These are phyloP conservation scores for Siphamia tubifer DNA, from an alignment of 2,113 vertebrate species.

Conservation along the genomic window DNA sequence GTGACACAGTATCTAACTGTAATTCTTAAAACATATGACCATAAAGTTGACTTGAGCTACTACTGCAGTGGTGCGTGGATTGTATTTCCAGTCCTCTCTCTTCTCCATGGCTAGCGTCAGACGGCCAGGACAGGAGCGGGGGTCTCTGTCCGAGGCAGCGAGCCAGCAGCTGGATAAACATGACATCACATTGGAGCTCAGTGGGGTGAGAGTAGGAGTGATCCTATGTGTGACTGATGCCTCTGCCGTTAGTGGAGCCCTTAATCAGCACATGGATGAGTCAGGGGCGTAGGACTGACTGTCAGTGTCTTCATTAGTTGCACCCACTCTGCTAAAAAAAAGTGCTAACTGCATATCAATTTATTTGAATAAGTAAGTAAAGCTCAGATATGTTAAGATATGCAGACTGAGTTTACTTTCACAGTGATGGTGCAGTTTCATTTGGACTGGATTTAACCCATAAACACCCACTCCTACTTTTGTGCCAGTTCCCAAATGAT, in stretches of 20 bases:
- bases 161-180: constrained; percentile 59
- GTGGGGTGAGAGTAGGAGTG: constrained; percentile 43
- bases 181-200: background rate
- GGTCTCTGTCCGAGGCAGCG: background rate
- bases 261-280: constrained; percentile 57
- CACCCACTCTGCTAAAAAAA: constrained; percentile 21
- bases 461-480: no score
- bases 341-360: background rate
- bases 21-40: constrained; percentile 29
- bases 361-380: constrained; percentile 7
- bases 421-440: background rate
- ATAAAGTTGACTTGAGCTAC: constrained; percentile 2
- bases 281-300: constrained; percentile 36
- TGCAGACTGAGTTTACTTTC: background rate
- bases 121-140: constrained; percentile 51
- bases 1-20: background rate
- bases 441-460: background rate
- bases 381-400: background rate
- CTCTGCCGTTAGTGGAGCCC: constrained; percentile 34
- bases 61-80: background rate
- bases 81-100: constrained; percentile 1
- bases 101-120: background rate
- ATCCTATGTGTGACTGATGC: constrained; percentile 52
- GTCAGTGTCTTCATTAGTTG: constrained; percentile 51
- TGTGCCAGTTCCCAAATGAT: no score